phyloP scores from a whole-genome alignment of 2,888 invertebrate genomes.

The Scaptomyza caliginosa region DNA sequence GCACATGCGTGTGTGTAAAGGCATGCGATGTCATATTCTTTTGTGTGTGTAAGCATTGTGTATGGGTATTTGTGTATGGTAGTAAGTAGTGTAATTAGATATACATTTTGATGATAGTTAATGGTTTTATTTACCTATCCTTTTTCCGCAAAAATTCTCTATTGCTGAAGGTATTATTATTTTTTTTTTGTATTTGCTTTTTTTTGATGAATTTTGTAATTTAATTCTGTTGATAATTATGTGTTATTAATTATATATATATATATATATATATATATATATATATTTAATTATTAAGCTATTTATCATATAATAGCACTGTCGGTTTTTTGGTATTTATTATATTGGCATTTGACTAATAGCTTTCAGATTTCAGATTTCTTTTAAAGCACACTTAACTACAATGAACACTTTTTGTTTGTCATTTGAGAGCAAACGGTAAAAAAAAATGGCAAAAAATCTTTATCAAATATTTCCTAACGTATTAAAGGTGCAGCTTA shows the following conservation, averaged over 20 bases:
- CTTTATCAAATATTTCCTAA: constrained; percentile 53
- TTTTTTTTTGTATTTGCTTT: background rate
- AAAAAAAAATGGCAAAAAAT: constrained; percentile 68
- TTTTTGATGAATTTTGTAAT: constrained; percentile 2
- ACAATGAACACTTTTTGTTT: constrained; percentile 66
- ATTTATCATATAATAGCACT: constrained; percentile 15
- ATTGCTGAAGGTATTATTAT: background rate
- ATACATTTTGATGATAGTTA: constrained; percentile 15
- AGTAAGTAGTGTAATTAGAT: constrained; percentile 25
- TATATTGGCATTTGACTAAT: constrained; percentile 17
- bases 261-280: background rate
- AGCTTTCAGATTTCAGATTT: constrained; percentile 27
- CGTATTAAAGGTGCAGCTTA: constrained; percentile 47
- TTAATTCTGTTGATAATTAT: background rate
- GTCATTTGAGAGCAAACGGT: constrained; percentile 54
- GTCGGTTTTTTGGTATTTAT: constrained; percentile 4
- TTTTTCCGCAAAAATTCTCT: constrained; percentile 7
- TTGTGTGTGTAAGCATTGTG: constrained; percentile 8
- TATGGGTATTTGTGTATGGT: constrained; percentile 11
- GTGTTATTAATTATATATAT: constrained; percentile 9
- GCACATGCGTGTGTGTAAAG: constrained; percentile 13
- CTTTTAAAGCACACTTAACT: constrained; percentile 51
- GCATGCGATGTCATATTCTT: constrained; percentile 7
- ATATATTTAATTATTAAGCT: background rate
- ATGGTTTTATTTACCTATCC: constrained; percentile 34